Evolutionary conservation across 2,797 vertebrate genomes (phyloP), one percentile per base, ranked within the genome.

Genomic region (Syndactyla subalaris): DNA sequence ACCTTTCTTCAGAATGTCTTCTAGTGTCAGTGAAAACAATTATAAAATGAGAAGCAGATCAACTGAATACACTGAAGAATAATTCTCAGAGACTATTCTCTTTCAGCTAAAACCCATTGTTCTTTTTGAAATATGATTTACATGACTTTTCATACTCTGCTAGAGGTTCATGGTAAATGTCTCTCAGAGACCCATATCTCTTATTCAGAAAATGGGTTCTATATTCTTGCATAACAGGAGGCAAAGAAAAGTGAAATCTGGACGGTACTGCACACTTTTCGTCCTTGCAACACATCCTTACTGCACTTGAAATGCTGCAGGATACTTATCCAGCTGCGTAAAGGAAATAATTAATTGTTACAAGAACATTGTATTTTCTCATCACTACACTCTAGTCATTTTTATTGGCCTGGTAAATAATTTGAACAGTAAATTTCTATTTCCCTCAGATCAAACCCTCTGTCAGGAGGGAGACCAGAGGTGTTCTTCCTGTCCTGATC

Each of bases 391-490:
- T 76, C 13, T 29, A 57, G 30, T 76, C 0, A 49, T 83, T 81
- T 80, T 66, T 83, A 52, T 79, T 62, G 63, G 15, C 48, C 36
- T 63, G 46, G 46, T 54, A 48, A 66, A 63, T 45, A 55, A 81
- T 48, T 68, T 84, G 49, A 81, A 85, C 63, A 83, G 36, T 66
- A 68, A 39, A 26, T 80, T 84, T 95, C 49, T 89, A 2, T 74
- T 96, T 85, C 83, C 19, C 84, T 63, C 96, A 99, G 99, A 95
- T 97, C 98, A 98, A 94, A 95, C 85, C 15, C 76, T 92, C 12
- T 99, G 99, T 97, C 90, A 96, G 80, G 98, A 98, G 11, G 98
- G 98, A 73, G 98, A 98, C 94, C 97, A 98, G 70, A 97, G 97
- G 87, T 99, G 99, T 84, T 85, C 93, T 81, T 97, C 98, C 91